These are phyloP conservation scores for Xiphophorus couchianus DNA, from an alignment of 2,113 vertebrate genomes.

Conservation along the genomic window DNA sequence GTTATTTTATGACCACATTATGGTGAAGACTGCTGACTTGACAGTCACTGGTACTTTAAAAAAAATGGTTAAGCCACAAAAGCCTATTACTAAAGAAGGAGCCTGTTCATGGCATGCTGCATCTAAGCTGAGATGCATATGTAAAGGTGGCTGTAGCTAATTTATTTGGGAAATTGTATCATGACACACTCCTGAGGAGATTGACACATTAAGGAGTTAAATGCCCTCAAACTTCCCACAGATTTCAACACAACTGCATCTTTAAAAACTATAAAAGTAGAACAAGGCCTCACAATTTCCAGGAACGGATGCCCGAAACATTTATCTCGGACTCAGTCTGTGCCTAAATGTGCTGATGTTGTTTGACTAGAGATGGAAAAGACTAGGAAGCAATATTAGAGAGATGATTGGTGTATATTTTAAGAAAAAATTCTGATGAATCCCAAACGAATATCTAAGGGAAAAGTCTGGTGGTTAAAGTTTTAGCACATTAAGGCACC, in stretches of 20 bases:
- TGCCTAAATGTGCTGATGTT: neutral
- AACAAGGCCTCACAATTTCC: too few relatives aligned
- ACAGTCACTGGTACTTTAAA: too few relatives aligned
- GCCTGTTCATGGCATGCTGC: too few relatives aligned
- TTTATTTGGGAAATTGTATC: neutral
- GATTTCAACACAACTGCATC: neutral
- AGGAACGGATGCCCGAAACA: neutral
- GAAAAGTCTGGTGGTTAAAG: neutral
- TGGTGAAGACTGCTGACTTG: too few relatives aligned
- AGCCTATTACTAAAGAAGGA: too few relatives aligned
- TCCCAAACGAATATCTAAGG: neutral
- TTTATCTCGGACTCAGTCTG: neutral
- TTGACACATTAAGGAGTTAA: too few relatives aligned
- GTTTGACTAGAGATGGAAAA: neutral
- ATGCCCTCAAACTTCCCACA: neutral
- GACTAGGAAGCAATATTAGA: neutral
- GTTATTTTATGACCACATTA: too few relatives aligned
- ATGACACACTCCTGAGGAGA: neutral
- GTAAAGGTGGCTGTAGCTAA: neutral
- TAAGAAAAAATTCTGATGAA: neutral
- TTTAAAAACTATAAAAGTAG: neutral
- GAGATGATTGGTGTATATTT: neutral
- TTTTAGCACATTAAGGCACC: neutral
- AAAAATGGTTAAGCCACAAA: too few relatives aligned
- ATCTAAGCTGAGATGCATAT: neutral